Base-by-base conservation (phyloP, 2,888 invertebrate species). In the Andrena flavipes region DNA sequence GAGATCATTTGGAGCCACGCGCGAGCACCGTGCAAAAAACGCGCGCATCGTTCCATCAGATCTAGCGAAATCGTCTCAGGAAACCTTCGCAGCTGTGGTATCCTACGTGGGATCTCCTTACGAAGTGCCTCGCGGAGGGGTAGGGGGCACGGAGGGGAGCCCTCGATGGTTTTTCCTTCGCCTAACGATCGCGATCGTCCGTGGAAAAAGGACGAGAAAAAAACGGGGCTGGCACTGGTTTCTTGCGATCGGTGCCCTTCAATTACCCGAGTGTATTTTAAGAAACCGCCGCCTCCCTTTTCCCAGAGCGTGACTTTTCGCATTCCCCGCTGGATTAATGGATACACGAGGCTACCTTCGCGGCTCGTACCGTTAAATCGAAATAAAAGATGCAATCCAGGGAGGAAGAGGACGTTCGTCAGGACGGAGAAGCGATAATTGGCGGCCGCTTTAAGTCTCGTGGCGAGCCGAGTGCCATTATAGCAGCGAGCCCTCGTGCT, bases 291-390 rank as follows among this genome's bases (percentile, higher is more conserved):
- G 72, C 72, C 49, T 67, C 76, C 62, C 76, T 78, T 82, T 75
- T 71, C 76, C 80, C 59, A 73, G 72, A 74, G 84, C 84, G 80
- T 84, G 84, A 84, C 84, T 84, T 82, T 59, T 82, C 70, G 79
- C 84, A 84, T 84, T 69, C 78, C 86, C 49, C 62, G 49, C 62
- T 63, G 71, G 86, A 86, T 86, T 87, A 87, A 87, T 86, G 84
- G 84, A 82, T 76, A 82, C 80, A 77, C 76, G 74, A 56, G 73
- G 60, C 69, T 56, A 65, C 67, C 67, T 71, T 72, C 62, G 63
- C 63, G 10, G 70, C 26, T 29, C 65, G 74, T 70, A 67, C 76
- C 80, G 80, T 73, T 72, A 69, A 82, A 80, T 82, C 76, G 76
- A 76, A 80, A 80, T 82, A 82, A 82, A 80, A 76, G 79, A 26